A percentile compares a stretch with the other conserved stretches of the same genome.
Evolutionary conservation across 2,888 invertebrate genomes (phyloP).

Genomic region (Ecdyonurus torrentis): DNA sequence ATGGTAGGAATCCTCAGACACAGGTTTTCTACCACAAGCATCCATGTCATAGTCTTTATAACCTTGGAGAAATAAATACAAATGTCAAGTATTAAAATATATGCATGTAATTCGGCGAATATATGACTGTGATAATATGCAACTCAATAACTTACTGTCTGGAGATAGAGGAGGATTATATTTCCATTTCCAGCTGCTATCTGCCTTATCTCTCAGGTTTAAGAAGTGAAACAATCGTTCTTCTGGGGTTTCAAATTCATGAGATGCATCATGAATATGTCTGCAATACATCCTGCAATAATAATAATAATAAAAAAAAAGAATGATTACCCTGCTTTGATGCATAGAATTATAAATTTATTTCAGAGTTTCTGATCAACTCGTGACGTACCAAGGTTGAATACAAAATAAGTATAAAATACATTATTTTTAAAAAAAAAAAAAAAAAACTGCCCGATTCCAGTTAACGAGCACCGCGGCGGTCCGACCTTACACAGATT

Average conservation of each 20-base stretch:
- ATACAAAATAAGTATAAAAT: not conserved
- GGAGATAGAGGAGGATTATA: not conserved
- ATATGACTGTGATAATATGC: too few relatives aligned
- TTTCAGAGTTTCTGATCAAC: too few relatives aligned
- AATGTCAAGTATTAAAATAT: too few relatives aligned
- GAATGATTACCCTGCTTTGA: too few relatives aligned
- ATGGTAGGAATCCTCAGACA: constrained; percentile 55
- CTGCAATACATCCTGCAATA: constrained; percentile 64
- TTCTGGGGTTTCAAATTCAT: constrained; percentile 55
- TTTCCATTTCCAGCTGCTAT: constrained; percentile 39
- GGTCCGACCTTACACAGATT: not conserved
- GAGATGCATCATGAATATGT: constrained; percentile 65
- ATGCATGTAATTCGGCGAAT: too few relatives aligned
- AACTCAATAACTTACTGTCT: too few relatives aligned
- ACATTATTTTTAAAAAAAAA: not conserved
- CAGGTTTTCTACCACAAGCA: constrained; percentile 40
- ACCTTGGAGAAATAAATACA: too few relatives aligned
- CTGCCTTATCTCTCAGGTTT: constrained; percentile 27
- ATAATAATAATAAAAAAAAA: too few relatives aligned
- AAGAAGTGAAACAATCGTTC: constrained; percentile 60
- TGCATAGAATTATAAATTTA: too few relatives aligned
- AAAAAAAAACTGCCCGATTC: too few relatives aligned
- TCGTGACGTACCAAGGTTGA: too few relatives aligned
- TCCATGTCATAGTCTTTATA: too few relatives aligned
- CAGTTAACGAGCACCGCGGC: not conserved